Conservation (phyloP, 2,888 invertebrate species). For the Epistrophella euchroma region DNA sequence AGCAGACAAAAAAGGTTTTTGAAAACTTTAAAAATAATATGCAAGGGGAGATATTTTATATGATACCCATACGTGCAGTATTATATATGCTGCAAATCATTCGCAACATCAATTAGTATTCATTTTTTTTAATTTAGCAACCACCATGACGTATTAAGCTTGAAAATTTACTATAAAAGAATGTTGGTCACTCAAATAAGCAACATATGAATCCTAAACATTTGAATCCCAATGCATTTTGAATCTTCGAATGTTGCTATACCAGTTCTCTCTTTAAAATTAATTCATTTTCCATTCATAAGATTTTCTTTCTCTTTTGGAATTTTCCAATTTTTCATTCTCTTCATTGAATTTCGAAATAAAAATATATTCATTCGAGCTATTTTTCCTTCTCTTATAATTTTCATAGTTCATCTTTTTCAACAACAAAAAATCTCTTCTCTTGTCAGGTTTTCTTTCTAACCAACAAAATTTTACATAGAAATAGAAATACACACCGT, state of each 20-base stretch:
- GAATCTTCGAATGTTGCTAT: conserved; percentile 32
- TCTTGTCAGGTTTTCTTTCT: not conserved
- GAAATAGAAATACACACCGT: not conserved
- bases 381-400: conserved; percentile 26
- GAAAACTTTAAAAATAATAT: no score
- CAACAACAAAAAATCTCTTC: not conserved
- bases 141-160: no score
- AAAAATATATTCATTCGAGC: conserved; percentile 26
- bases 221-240: not conserved
- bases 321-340: not conserved
- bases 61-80: no score
- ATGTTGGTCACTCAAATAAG: not conserved
- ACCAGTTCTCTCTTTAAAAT: not conserved
- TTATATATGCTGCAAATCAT: no score
- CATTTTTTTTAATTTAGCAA: no score
- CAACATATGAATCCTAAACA: not conserved
- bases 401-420: conserved; percentile 24
- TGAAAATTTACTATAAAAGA: not conserved
- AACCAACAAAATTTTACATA: not conserved
- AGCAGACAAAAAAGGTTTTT: no score
- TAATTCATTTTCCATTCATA: not conserved
- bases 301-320: conserved; percentile 11
- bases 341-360: conserved; percentile 14
- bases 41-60: no score
- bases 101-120: no score